A percentile compares a stretch with the other conserved stretches of the same genome.
Evolutionary conservation across 2,888 invertebrate genomes (phyloP).

Genomic region (Cheilosia scutellata): DNA sequence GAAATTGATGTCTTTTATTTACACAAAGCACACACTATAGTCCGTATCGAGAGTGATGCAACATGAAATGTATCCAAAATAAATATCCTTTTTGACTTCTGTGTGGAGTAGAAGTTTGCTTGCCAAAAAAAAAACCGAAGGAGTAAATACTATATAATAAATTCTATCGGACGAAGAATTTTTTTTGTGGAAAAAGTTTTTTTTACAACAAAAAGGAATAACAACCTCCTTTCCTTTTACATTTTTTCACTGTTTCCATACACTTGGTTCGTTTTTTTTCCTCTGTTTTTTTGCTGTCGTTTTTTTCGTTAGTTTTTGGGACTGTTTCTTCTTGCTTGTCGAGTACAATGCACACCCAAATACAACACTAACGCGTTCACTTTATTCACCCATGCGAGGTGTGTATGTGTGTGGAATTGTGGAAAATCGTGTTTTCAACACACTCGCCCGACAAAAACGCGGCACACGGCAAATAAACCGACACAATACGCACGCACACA

Average conservation of each 20-base stretch:
- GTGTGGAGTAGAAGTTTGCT: constrained; percentile 12
- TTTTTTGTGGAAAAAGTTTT: constrained; percentile 5
- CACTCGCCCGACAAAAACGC: constrained; percentile 28
- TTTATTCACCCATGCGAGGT: constrained; percentile 29
- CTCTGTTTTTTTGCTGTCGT: neutral
- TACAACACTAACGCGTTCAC: constrained; percentile 52
- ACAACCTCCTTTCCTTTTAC: constrained; percentile 39
- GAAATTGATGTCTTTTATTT: constrained; percentile 37
- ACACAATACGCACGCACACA: constrained; percentile 19
- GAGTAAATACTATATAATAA: constrained; percentile 2
- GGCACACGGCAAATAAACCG: constrained; percentile 39
- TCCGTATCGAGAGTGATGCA: constrained; percentile 54
- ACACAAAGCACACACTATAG: constrained; percentile 43
- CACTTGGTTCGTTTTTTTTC: constrained; percentile 2
- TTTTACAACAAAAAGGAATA: constrained; percentile 31
- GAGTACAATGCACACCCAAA: constrained; percentile 73
- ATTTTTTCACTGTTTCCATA: constrained; percentile 33
- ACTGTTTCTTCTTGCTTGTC: constrained; percentile 31
- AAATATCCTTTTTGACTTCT: constrained; percentile 26
- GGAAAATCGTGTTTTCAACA: constrained; percentile 69
- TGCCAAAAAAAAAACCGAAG: neutral
- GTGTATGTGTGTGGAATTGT: constrained; percentile 31
- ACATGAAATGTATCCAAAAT: constrained; percentile 50
- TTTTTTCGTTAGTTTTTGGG: constrained; percentile 28
- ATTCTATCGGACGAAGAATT: constrained; percentile 3